phyloP scores from a whole-genome alignment of 2,797 vertebrate species.

The Taenioides sp. region DNA sequence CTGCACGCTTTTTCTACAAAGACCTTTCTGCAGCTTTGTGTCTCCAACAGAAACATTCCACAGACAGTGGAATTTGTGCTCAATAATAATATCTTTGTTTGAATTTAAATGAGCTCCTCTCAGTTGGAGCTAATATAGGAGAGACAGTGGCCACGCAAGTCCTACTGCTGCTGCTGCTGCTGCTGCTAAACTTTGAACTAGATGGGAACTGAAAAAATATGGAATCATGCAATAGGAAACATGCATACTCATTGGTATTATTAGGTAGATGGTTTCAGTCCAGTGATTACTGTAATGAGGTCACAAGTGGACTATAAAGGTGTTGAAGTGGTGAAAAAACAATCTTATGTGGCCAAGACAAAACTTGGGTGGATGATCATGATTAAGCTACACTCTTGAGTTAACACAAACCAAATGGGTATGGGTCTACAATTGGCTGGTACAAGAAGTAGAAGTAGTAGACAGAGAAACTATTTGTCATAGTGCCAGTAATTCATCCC shows the following conservation, averaged over 20 bases:
- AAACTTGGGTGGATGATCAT: background rate
- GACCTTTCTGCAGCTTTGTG: conserved; percentile 22
- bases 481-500: background rate
- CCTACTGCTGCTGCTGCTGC: background rate
- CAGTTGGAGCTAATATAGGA: conserved; percentile 10
- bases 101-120: conserved; percentile 12
- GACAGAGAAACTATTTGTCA: background rate
- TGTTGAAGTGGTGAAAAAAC: background rate
- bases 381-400: background rate
- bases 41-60: conserved; percentile 27
- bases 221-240: conserved; percentile 4
- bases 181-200: background rate
- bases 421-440: background rate
- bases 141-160: background rate
- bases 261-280: background rate
- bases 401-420: background rate
- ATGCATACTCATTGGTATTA: background rate
- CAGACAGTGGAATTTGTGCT: conserved; percentile 43
- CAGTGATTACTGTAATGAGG: background rate
- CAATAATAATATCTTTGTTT: conserved; percentile 33
- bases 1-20: conserved; percentile 19
- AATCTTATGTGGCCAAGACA: background rate
- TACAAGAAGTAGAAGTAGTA: background rate
- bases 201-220: background rate
- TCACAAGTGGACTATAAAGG: background rate